Evolutionary conservation across 1,140 invertebrate genomes (phyloP), one percentile per base, ranked within the genome.

Genomic region (Cardiocondyla obscurior): DNA sequence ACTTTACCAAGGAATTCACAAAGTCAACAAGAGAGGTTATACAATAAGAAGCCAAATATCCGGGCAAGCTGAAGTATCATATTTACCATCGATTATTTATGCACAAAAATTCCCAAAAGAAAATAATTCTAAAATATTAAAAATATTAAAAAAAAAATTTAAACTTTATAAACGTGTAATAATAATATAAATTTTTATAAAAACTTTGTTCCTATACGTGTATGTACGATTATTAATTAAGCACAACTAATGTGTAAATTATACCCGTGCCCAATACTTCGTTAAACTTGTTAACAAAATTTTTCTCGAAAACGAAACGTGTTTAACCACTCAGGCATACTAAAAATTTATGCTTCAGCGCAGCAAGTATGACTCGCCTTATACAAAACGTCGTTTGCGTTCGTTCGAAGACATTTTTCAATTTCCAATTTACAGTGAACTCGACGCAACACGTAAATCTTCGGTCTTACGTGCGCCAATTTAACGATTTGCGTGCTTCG

Each of bases 401-500:
- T 28, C 49, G 28, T 28, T 49, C 28, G 4, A 76, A 46, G 42
- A 28, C 19, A 64, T 51, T 49, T 64, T 33, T 64, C 73, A 64
- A 76, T 76, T 36, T 22, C 4, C 14, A 42, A 33, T 64, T 74
- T 60, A 30, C 28, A 55, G 36, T 14, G 14, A 33, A 51, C 25
- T 44, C 12, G 30, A 19, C 42, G 42, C 5, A 39, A 42, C 36
- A 25, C 42, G 42, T 76, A 76, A 76, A 64, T 36, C 28, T 28
- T 49, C 14, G 42, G 30, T 49, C 28, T 62, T 62, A 62, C 55
- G 25, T 46, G 72, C 72, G 19, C 39, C 42, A 42, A 36, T 14
- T 30, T 33, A 33, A 25, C 42, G 39, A 76, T 76, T 64, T 76
- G 57, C 39, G 19, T 55, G 69, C 58, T 49, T 58, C 42, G 8